Base-by-base conservation (phyloP, 2,797 vertebrate genomes). In the Fundulus diaphanus region DNA sequence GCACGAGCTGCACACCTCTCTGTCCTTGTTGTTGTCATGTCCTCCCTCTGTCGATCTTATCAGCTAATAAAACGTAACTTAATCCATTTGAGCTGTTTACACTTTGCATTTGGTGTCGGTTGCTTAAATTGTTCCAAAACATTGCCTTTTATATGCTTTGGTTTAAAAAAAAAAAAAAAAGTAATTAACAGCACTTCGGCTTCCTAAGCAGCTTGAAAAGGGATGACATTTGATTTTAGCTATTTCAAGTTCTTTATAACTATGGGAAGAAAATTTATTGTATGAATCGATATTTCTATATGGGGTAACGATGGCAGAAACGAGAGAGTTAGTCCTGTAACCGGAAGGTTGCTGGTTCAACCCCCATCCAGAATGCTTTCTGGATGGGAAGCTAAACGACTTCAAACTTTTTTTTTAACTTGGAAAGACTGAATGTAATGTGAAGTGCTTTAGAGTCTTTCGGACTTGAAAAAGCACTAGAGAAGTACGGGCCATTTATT, bases 11-110 rank as follows among this genome's bases (percentile, higher is more conserved):
- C 24, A 29, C 15, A 12, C 18, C 59, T 78, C 29, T 72, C 51
- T 70, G 61, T 76, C 44, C 5, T n/a, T n/a, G 70, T 44, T 69
- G 49, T 69, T 63, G 69, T 56, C 12, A 37, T 76, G 51, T 76
- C 67, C 40, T 79, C 44, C 66, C 29, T 63, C 49, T 0, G 1
- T 68, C 67, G 74, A 76, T 80, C 24, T 22, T 20, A 72, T 80
- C 22, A 33, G 37, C 37, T 68, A 59, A 44, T 24, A 72, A 70
- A 66, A 70, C 57, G 77, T 4, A 2, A 27, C 59, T 15, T 27
- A 65, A 42, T 52, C 24, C 1, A 8, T 67, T 5, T 11, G 18
- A 42, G 5, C n/a, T 3, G 33, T 66, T 37, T 20, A 56, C 69
- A 40, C 33, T 20, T 6, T 44, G 7, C 24, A 4, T 51, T 69